phyloP scores from a whole-genome alignment of 2,113 vertebrate genomes.

The Meleagris gallopavo region DNA sequence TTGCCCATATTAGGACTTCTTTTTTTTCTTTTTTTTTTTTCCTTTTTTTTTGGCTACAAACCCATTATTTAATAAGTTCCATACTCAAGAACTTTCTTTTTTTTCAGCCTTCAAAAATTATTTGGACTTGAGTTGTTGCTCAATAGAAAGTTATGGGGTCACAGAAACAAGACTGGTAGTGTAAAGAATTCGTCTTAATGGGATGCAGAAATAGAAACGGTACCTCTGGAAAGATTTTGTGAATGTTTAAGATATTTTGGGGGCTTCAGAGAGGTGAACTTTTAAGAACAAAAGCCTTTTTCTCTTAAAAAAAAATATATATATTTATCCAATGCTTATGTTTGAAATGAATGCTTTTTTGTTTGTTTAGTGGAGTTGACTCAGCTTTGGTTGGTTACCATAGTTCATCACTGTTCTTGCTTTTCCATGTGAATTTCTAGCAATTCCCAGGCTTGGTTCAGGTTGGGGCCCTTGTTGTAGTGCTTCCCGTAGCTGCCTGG shows the following conservation, averaged over 20 bases:
- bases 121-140: not conserved
- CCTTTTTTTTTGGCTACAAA: not conserved
- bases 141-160: slow-evolving; percentile 26
- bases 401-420: slow-evolving; percentile 30
- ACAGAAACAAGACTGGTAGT: not conserved
- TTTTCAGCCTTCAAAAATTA: not conserved
- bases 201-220: slow-evolving; percentile 6
- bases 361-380: slow-evolving; percentile 56
- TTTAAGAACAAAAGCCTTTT: not conserved
- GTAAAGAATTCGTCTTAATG: slow-evolving; percentile 5
- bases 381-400: slow-evolving; percentile 54
- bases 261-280: not conserved
- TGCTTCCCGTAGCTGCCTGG: not conserved
- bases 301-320: not conserved
- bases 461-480: slow-evolving; percentile 8
- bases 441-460: slow-evolving; percentile 59
- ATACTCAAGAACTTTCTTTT: not conserved
- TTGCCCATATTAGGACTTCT: slow-evolving; percentile 58
- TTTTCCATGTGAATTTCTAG: slow-evolving; percentile 61
- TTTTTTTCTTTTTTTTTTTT: not conserved
- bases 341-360: slow-evolving; percentile 29
- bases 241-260: not conserved
- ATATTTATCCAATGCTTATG: slow-evolving; percentile 21
- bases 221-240: not conserved
- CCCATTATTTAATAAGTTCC: slow-evolving; percentile 38